Conservation (phyloP, 2,113 vertebrate species). For the Elaphurus davidianus region DNA sequence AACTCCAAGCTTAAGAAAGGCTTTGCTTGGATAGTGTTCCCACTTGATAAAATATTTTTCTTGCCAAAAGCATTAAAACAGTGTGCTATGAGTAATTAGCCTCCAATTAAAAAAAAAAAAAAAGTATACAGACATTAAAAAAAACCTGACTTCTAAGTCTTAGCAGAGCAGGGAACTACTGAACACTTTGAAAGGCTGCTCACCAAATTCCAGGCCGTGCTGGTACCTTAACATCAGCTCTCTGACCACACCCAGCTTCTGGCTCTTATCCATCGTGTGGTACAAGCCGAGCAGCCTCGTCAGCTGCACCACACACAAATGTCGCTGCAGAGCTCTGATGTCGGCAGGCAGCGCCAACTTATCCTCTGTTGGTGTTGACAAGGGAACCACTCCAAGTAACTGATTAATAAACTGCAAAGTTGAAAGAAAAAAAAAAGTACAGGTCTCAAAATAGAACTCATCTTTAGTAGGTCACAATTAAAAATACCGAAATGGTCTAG, state of each 20-base stretch:
- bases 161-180: neutral
- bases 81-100: neutral
- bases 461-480: neutral
- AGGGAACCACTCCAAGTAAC: conserved; percentile 89
- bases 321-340: conserved; percentile 93
- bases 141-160: neutral
- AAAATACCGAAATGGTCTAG: conserved; percentile 11
- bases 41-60: neutral
- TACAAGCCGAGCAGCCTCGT: conserved; percentile 91
- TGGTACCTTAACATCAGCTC: conserved; percentile 93
- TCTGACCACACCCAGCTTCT: conserved; percentile 87
- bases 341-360: conserved; percentile 87
- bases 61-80: neutral
- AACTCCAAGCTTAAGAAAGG: neutral
- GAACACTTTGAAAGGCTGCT: conserved; percentile 67
- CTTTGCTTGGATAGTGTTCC: neutral
- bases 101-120: neutral
- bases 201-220: conserved; percentile 94
- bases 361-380: conserved; percentile 81
- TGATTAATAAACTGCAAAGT: conserved; percentile 89
- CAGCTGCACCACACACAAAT: conserved; percentile 94
- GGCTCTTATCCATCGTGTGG: conserved; percentile 84
- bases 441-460: conserved; percentile 1
- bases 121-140: neutral
- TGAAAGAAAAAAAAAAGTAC: neutral